Evolutionary conservation across 2,888 invertebrate species (phyloP), one percentile per base, ranked within the genome.

Genomic region (Drosophila niveifrons): DNA sequence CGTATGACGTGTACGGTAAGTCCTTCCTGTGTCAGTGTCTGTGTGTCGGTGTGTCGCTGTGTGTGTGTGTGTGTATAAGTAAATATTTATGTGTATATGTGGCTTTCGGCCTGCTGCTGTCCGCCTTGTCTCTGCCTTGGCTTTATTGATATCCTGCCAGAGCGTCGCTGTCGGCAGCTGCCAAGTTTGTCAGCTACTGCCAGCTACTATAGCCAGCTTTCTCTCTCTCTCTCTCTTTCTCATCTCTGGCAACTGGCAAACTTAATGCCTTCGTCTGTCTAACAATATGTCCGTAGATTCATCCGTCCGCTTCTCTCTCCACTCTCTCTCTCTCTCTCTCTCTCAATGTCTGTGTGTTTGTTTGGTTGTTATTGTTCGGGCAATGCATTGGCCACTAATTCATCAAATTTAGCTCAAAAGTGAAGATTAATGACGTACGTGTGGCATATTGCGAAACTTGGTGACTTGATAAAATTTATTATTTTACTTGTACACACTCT

Each of bases 391-490:
- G 69, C 79, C 85, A 84, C 86, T 84, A 84, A 86, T 84, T 86
- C 84, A 84, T 84, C 86, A 84, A 86, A 84, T 83, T 86, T 83
- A 83, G 86, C 83, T 86, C 79, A 83, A 84, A 84, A 83, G 83
- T 84, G 79, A 83, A 84, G 84, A 84, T 84, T 84, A 84, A 86
- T 84, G 86, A 83, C 83, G 82, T 82, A 83, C 83, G 86, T 84
- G 84, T 86, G 86, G 83, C 81, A 86, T 86, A 84, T 84, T 84
- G 77, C 81, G 80, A 84, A 84, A 86, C 84, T 83, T 86, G 84
- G 86, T 84, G 84, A 83, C 83, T 84, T 84, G 84, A 86, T 84
- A 86, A 84, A 84, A 84, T 84, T 84, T 84, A 86, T 84, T 86
- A 83, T 84, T 75, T 57, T 61, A 70, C 65, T 61, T 47, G 41